These are phyloP conservation scores for Lagria hirta DNA, from an alignment of 2,888 invertebrate genomes.

Conservation along the genomic window DNA sequence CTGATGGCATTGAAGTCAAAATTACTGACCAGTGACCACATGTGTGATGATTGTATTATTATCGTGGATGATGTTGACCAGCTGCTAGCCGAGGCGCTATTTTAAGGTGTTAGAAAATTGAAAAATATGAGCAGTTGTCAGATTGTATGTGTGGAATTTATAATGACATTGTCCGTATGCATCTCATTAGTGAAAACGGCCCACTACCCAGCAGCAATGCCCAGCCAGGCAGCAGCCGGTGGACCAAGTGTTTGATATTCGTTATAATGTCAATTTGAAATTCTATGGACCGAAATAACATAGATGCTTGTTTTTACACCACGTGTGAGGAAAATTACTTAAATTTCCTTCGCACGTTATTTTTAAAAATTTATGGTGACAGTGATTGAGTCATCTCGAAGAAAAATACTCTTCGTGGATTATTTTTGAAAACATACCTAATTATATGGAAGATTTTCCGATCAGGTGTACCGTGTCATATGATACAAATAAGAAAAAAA, in stretches of 20 bases:
- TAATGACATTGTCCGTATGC: slow-evolving; percentile 34
- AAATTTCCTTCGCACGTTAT: slow-evolving; percentile 42
- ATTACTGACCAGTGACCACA: slow-evolving; percentile 43
- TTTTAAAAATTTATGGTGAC: slow-evolving; percentile 32
- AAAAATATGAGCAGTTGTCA: slow-evolving; percentile 33
- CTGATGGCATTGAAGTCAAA: slow-evolving; percentile 31
- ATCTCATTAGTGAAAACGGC: slow-evolving; percentile 37
- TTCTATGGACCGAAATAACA: slow-evolving; percentile 40
- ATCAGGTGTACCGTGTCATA: too few species aligned
- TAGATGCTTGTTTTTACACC: slow-evolving; percentile 35
- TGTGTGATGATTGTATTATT: slow-evolving; percentile 43
- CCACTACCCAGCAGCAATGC: too few species aligned
- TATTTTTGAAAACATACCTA: slow-evolving; percentile 14
- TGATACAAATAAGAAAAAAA: too few species aligned
- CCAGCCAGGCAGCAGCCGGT: too few species aligned
- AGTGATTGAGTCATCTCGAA: slow-evolving; percentile 25
- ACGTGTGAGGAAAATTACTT: slow-evolving; percentile 44
- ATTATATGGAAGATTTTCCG: slow-evolving; percentile 2
- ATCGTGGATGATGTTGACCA: slow-evolving; percentile 33
- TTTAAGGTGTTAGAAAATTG: slow-evolving; percentile 24
- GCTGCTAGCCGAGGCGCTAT: slow-evolving; percentile 33
- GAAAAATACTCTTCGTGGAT: slow-evolving; percentile 13
- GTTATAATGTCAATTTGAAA: slow-evolving; percentile 41
- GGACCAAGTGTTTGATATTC: slow-evolving; percentile 38
- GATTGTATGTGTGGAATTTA: slow-evolving; percentile 34